Evolutionary conservation across 2,797 vertebrate genomes (phyloP).

Genomic region (Lycodopsis pacificus): DNA sequence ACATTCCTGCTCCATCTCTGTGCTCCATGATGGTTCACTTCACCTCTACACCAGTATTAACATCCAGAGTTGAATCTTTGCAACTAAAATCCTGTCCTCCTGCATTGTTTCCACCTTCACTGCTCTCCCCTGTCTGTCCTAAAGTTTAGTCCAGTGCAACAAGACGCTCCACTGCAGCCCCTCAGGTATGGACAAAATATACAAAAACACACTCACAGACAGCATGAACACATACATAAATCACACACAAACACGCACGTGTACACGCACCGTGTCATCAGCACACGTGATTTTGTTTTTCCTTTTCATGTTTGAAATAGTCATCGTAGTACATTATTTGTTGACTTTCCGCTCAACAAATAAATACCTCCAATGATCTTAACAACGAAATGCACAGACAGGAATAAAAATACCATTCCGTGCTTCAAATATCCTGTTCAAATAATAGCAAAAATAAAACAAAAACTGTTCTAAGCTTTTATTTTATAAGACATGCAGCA

Average conservation of each 20-base stretch:
- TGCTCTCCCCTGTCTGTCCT: constrained; percentile 54
- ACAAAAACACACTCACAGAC: constrained; percentile 28
- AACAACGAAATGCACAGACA: not conserved
- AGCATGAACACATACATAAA: not conserved
- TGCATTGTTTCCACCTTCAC: constrained; percentile 38
- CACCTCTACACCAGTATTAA: constrained; percentile 11
- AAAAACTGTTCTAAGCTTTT: not conserved
- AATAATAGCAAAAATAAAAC: not conserved
- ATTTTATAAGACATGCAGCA: not conserved
- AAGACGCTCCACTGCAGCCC: constrained; percentile 60
- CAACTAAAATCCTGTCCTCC: constrained; percentile 25
- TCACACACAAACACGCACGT: not conserved
- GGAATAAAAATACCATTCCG: not conserved
- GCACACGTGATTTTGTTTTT: constrained; percentile 1
- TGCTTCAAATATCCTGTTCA: not conserved
- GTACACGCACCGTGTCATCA: not conserved
- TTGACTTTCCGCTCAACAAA: not conserved
- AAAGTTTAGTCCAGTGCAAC: constrained; percentile 67
- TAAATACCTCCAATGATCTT: not conserved
- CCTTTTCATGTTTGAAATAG: not conserved
- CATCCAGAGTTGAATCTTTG: constrained; percentile 18
- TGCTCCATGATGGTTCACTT: constrained; percentile 20
- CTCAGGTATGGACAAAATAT: constrained; percentile 69
- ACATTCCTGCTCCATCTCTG: constrained; percentile 28
- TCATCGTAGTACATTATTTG: not conserved